These are phyloP conservation scores for Lonchura striata DNA, from an alignment of 2,113 vertebrate genomes.

Conservation along the genomic window DNA sequence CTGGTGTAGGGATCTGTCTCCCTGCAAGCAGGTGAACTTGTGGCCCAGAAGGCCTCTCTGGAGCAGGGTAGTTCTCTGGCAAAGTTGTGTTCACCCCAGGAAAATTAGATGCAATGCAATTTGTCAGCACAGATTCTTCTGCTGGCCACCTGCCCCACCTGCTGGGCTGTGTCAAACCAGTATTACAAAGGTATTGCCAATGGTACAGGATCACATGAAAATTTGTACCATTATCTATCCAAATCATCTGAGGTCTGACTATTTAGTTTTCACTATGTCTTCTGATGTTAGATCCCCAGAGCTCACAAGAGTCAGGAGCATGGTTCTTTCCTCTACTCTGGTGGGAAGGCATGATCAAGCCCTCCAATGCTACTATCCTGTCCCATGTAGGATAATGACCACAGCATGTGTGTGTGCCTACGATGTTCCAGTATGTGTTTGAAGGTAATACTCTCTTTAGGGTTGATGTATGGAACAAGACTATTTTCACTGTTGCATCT, in stretches of 20 bases:
- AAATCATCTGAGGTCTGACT: not conserved
- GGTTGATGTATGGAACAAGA: not conserved
- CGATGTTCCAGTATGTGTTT: not conserved
- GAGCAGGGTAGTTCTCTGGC: not conserved
- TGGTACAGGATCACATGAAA: not conserved
- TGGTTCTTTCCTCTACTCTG: not conserved
- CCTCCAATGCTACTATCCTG: fast-evolving
- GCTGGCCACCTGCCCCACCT: not conserved
- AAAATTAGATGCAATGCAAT: not conserved
- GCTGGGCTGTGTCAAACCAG: not conserved
- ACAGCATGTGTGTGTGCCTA: not conserved
- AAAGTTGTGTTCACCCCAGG: fast-evolving
- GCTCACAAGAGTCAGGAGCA: not conserved
- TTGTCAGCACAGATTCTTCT: not conserved
- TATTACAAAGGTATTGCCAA: not conserved
- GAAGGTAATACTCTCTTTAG: not conserved
- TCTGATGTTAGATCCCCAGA: not conserved
- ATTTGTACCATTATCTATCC: not conserved
- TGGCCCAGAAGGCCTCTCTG: not conserved
- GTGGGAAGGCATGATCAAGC: not conserved
- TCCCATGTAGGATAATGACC: not conserved
- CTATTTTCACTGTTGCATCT: not conserved
- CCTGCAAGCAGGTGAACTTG: not conserved
- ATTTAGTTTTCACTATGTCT: not conserved
- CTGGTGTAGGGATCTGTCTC: not conserved